phyloP scores from a whole-genome alignment of 2,113 vertebrate species.

The Paratilapia polleni region DNA sequence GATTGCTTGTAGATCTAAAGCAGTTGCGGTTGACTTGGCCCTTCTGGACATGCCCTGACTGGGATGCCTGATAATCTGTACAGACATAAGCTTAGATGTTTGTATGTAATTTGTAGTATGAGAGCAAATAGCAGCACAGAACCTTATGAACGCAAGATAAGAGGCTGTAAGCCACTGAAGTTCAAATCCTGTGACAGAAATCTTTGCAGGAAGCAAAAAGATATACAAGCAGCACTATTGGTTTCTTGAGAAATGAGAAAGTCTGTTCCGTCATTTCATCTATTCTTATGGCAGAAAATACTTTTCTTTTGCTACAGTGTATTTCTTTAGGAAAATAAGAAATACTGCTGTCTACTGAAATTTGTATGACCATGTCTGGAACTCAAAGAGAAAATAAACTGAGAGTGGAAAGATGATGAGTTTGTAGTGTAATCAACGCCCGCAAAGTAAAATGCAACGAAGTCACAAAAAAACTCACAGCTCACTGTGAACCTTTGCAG shows the following conservation, averaged over 20 bases:
- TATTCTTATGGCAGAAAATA: background rate
- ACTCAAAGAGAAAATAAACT: background rate
- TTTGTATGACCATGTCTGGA: background rate
- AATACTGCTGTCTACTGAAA: background rate
- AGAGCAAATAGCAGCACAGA: background rate
- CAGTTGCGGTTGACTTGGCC: background rate
- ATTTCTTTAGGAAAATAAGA: background rate
- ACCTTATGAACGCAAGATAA: background rate
- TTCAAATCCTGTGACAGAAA: background rate
- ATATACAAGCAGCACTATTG: background rate
- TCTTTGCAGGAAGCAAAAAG: background rate
- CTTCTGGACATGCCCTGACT: background rate
- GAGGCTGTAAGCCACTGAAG: background rate
- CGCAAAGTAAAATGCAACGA: background rate
- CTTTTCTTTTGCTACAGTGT: too few species aligned
- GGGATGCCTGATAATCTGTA: background rate
- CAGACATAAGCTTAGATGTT: background rate
- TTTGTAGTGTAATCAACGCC: background rate
- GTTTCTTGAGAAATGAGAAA: background rate
- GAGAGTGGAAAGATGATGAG: background rate
- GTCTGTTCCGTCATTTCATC: background rate
- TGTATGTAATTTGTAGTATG: constrained; percentile 1
- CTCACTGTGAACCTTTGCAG: background rate
- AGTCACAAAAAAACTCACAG: background rate
- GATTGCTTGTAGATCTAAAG: background rate